Conservation (phyloP, 2,888 invertebrate genomes). For the Neoaliturus tenellus region DNA sequence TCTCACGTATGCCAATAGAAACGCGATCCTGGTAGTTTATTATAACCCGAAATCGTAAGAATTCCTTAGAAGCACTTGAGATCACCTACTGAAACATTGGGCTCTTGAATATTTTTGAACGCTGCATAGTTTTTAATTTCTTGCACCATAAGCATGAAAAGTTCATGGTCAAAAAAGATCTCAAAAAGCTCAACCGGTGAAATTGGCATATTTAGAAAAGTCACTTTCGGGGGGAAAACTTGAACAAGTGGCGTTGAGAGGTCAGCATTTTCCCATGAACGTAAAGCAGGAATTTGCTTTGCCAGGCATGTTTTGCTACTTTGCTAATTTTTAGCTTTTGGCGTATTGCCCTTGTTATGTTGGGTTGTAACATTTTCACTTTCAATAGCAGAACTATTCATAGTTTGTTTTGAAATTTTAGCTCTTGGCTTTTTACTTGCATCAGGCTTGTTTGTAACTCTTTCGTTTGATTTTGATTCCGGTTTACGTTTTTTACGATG, state of each 20-base stretch:
- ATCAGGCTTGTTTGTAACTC: not conserved
- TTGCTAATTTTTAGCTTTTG: too few relatives aligned
- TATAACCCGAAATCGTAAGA: slow-evolving; percentile 63
- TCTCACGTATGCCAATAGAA: slow-evolving; percentile 60
- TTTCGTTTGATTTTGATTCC: not conserved
- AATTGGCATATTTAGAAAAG: slow-evolving; percentile 49
- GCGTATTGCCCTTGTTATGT: not conserved
- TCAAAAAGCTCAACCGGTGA: slow-evolving; percentile 52
- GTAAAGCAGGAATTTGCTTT: not conserved
- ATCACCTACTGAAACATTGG: slow-evolving; percentile 46
- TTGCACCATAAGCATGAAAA: slow-evolving; percentile 43
- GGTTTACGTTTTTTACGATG: slow-evolving; percentile 22
- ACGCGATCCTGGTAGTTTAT: slow-evolving; percentile 58
- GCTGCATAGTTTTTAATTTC: slow-evolving; percentile 50
- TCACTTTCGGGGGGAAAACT: slow-evolving; percentile 47
- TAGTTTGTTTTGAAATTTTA: not conserved
- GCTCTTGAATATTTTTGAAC: slow-evolving; percentile 51
- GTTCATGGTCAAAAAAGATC: slow-evolving; percentile 39
- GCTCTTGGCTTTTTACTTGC: not conserved
- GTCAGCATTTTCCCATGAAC: slow-evolving; percentile 42
- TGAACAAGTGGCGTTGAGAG: slow-evolving; percentile 18
- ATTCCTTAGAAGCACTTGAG: slow-evolving; percentile 61
- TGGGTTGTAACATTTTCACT: not conserved
- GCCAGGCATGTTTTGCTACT: not conserved
- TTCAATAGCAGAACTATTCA: not conserved